Evolutionary conservation across 2,888 invertebrate species (phyloP), one percentile per base, ranked within the genome.

Genomic region (Rotaria macrura): DNA sequence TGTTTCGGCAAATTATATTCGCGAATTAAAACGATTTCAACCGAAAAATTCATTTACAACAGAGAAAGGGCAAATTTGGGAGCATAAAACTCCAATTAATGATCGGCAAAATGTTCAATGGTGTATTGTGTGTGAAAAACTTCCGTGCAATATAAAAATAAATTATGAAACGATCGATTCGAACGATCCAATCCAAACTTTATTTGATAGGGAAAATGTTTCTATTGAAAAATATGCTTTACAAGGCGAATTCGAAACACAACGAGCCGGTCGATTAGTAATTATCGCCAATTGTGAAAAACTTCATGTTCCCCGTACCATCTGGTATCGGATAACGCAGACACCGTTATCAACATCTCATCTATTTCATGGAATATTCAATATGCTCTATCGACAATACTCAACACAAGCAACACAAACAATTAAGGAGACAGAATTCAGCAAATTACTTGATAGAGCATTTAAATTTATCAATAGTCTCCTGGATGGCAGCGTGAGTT

Each of bases 61-160:
- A 43, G 9, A 10, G 5, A 12, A 25, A 43, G n/a, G n/a, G 9
- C 7, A 5, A 0, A 43, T 1, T 25, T 9, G 2, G 2, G 2
- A 14, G 43, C 20, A 43, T 12, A 14, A 14, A 14, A 23, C 25
- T 79, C n/a, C 25, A 5, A 43, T 79, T n/a, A 40, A 43, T n/a
- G 43, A n/a, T 79, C 40, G 79, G 5, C 79, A 79, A 43, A 40
- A 43, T n/a, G 79, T 79, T 79, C 79, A 79, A 43, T 79, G 79
- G 79, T 79, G 25, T 25, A 79, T 79, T n/a, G 79, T 43, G 10
- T 43, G 79, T 79, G 79, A 79, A 25, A 79, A 43, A 79, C n/a
- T 2, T 79, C 25, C 79, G 4, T 79, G 79, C 9, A 25, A 79
- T 79, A 79, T 79, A 25, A 2, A 79, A 79, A 79, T 79, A 17